A percentile compares a stretch with the other conserved stretches of the same genome.
Evolutionary conservation across 2,888 invertebrate genomes (phyloP).

Genomic region (Cremastobaeus sp.): DNA sequence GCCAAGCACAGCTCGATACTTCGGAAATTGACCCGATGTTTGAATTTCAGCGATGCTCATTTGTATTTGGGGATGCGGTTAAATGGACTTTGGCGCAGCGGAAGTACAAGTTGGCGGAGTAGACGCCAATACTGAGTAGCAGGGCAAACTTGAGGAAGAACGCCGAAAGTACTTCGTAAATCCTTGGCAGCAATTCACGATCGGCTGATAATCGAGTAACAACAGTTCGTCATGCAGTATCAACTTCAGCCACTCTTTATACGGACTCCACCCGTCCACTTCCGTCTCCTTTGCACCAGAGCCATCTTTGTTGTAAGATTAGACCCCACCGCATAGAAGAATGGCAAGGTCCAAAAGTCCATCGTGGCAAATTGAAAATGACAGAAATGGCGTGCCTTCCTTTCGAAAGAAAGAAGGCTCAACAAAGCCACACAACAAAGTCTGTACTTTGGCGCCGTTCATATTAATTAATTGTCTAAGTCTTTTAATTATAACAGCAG

Average conservation of each 20-base stretch:
- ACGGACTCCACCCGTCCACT: conserved; percentile 21
- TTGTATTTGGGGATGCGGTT: conserved; percentile 48
- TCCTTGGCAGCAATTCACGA: conserved; percentile 25
- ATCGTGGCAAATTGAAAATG: no score
- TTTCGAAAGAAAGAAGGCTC: no score
- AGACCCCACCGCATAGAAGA: no score
- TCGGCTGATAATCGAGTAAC: conserved; percentile 30
- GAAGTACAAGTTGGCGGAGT: conserved; percentile 45
- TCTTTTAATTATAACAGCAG: no score
- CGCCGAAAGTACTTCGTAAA: conserved; percentile 27
- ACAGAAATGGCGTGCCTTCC: no score
- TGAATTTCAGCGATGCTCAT: conserved; percentile 29
- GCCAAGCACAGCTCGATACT: no score
- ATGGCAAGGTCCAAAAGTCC: no score
- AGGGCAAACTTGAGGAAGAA: conserved; percentile 19
- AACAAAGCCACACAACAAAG: no score
- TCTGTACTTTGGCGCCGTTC: no score
- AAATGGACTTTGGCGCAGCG: conserved; percentile 53
- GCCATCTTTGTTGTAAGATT: no score
- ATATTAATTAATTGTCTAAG: no score
- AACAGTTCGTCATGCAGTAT: conserved; percentile 8
- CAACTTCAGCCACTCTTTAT: conserved; percentile 5
- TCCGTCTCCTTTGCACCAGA: no score
- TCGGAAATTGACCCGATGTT: not conserved
- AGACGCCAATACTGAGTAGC: conserved; percentile 38